These are phyloP conservation scores for Drosophila aff. DNA, from an alignment of 1,140 invertebrate species.

Conservation along the genomic window DNA sequence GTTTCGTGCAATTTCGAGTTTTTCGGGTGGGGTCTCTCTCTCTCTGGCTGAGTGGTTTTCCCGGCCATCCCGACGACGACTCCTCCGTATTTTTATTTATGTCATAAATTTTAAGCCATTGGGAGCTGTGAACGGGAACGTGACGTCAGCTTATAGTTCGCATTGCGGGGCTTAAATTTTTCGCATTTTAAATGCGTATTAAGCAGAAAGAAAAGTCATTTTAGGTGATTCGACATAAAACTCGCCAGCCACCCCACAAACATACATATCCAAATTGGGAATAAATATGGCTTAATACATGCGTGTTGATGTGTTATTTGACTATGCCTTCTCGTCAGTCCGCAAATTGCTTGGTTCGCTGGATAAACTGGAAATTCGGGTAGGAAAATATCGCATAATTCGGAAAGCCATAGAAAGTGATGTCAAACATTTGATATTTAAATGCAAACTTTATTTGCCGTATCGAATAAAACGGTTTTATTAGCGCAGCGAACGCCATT, in stretches of 20 bases:
- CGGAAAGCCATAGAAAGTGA: slow-evolving; percentile 30
- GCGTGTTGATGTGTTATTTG: slow-evolving; percentile 38
- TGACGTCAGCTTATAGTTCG: slow-evolving; percentile 66
- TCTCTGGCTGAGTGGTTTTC: slow-evolving; percentile 22
- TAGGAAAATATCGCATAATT: slow-evolving; percentile 29
- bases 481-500: slow-evolving; percentile 9
- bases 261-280: slow-evolving; percentile 35
- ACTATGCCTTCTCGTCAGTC: slow-evolving; percentile 15
- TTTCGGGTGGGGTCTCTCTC: slow-evolving; percentile 28
- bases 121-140: slow-evolving; percentile 74
- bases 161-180: slow-evolving; percentile 61
- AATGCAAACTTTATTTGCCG: slow-evolving; percentile 26
- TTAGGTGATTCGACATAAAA: slow-evolving; percentile 59
- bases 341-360: slow-evolving; percentile 33
- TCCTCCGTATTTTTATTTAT: slow-evolving; percentile 75
- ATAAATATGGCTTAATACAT: slow-evolving; percentile 53
- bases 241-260: background rate
- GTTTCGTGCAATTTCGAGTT: slow-evolving; percentile 52
- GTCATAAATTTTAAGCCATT: slow-evolving; percentile 83
- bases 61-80: slow-evolving; percentile 29
- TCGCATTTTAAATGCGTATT: slow-evolving; percentile 64
- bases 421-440: slow-evolving; percentile 27
- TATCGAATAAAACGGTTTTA: slow-evolving; percentile 21
- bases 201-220: slow-evolving; percentile 62
- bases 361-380: slow-evolving; percentile 23